Percentiles rank a stretch among this genome's conserved stretches.
Conservation (phyloP, 2,797 vertebrate species). For the Lithobates pipiens region DNA sequence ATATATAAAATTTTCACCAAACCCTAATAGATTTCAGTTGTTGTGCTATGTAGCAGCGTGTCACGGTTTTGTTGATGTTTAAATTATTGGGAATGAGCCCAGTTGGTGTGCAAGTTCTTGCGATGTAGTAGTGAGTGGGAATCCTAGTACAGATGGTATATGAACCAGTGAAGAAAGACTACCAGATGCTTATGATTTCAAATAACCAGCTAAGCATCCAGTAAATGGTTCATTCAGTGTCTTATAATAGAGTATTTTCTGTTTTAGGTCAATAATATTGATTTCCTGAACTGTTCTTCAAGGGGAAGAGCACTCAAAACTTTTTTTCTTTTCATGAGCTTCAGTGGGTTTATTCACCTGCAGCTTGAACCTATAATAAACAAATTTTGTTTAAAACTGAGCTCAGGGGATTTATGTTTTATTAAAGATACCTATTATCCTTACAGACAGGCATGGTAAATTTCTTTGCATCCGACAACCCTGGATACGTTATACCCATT, state of each 20-base stretch:
- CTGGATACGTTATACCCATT: too few relatives aligned
- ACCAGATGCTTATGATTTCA: not conserved
- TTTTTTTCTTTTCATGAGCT: not conserved
- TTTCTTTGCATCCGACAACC: too few relatives aligned
- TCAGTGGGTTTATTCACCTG: not conserved
- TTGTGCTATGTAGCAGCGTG: constrained; percentile 68
- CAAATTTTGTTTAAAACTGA: not conserved
- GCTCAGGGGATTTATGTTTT: not conserved
- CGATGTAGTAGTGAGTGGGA: constrained; percentile 62
- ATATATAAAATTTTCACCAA: constrained; percentile 63
- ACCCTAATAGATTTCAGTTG: constrained; percentile 62
- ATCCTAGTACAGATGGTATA: constrained; percentile 9
- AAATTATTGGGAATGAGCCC: constrained; percentile 76
- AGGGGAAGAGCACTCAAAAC: not conserved
- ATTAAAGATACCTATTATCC: not conserved
- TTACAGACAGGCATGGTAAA: too few relatives aligned
- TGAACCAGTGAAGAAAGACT: not conserved
- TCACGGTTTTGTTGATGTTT: constrained; percentile 72
- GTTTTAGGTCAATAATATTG: not conserved
- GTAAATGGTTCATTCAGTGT: not conserved
- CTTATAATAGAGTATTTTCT: not conserved
- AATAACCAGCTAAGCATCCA: not conserved
- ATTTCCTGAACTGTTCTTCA: not conserved
- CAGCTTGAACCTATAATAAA: not conserved
- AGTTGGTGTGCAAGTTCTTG: constrained; percentile 63